A percentile compares a stretch with the other conserved stretches of the same genome.
These are phyloP conservation scores for Fistularia commersonii DNA, from an alignment of 2,797 vertebrate species.

Conservation along the genomic window DNA sequence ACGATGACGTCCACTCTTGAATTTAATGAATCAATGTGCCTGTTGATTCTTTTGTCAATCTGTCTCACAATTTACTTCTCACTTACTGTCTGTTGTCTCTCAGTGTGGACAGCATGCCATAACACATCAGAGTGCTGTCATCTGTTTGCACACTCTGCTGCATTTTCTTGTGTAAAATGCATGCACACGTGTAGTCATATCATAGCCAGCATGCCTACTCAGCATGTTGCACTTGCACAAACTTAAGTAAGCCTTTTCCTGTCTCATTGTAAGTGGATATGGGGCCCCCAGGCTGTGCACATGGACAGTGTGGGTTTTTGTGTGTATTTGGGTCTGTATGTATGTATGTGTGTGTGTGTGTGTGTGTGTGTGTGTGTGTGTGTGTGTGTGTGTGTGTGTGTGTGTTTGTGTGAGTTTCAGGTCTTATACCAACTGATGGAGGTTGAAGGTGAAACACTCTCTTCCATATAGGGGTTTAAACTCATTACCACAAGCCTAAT, in stretches of 20 bases:
- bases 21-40: neutral
- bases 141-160: no score
- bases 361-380: conserved; percentile 18
- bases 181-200: conserved; percentile 26
- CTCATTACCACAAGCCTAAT: neutral
- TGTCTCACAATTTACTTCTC: no score
- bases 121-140: conserved; percentile 7
- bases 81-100: neutral
- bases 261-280: conserved; percentile 44
- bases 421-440: conserved; percentile 43
- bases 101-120: conserved; percentile 5
- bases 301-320: conserved; percentile 27
- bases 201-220: conserved; percentile 48
- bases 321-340: neutral
- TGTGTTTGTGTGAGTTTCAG: conserved; percentile 2
- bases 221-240: conserved; percentile 44
- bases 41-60: conserved; percentile 11
- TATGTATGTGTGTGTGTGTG: conserved; percentile 32
- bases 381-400: conserved; percentile 14
- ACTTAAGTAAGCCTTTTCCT: conserved; percentile 58
- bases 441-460: conserved; percentile 34
- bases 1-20: neutral
- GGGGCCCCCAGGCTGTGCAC: conserved; percentile 35
- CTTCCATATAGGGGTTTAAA: conserved; percentile 2
- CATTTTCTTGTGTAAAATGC: neutral